Evolutionary conservation across 2,113 vertebrate species (phyloP), one percentile per base, ranked within the genome.

Genomic region (Piaya cayana): DNA sequence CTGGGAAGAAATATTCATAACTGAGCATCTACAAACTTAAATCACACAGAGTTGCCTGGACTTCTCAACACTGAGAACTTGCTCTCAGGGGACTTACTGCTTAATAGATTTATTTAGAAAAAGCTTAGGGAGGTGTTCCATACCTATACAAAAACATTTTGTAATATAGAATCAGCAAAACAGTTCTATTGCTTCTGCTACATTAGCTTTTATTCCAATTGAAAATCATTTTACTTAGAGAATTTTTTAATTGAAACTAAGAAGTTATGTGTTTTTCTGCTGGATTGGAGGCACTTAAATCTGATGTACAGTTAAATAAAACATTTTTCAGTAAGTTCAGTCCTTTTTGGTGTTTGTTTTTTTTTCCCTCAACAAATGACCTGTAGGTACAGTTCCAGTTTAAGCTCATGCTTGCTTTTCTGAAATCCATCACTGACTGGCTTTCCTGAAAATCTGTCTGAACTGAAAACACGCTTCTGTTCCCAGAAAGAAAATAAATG

Each of bases 191-290:
- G 34, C 15, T 86, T 90, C 29, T 65, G 17, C 45, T 77, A 42
- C 71, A 86, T 50, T 53, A 65, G 20, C n/a, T 88, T 93, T 92
- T 76, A 62, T 62, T 92, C 56, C n/a, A 55, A 34, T 58, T 77
- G 75, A 82, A 87, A 95, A 77, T 77, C 6, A 30, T 86, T 87
- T 84, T 65, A 56, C 63, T 95, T 89, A 65, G 65, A 89, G 53
- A 92, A 29, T 12, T 12, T 12, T 82, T 88, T 87, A 82, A 89
- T 14, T 82, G 88, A 85, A 95, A 76, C n/a, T 50, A 53, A 68
- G 89, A 82, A 82, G 18, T 39, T 27, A 29, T 3, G 5, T 62
- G n/a, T 34, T 92, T 76, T 86, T 55, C 36, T 89, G 45, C 26
- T 90, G 81, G 19, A 72, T 5, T 75, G 52, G 76, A 91, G 60